phyloP scores from a whole-genome alignment of 1,140 invertebrate genomes.

The Euglossa dilemma region DNA sequence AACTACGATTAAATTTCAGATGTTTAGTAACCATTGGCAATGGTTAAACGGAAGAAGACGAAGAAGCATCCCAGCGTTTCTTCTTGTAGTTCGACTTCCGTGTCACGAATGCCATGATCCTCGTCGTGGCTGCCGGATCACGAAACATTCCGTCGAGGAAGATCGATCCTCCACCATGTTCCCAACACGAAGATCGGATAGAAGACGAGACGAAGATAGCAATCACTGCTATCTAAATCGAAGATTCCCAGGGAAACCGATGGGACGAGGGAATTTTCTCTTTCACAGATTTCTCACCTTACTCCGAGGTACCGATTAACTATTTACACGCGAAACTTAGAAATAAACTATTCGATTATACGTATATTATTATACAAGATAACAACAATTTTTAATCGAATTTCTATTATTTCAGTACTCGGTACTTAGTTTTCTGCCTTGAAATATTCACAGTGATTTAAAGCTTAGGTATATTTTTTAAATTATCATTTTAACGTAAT shows the following conservation, averaged over 20 bases:
- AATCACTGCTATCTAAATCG: conserved; percentile 8
- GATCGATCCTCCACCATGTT: conserved; percentile 36
- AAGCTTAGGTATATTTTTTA: too few relatives aligned
- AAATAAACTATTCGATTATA: too few relatives aligned
- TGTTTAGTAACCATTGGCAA: neutral
- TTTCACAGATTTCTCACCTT: neutral
- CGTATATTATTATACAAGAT: too few relatives aligned
- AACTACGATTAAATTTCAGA: neutral
- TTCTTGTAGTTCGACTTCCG: conserved; percentile 66
- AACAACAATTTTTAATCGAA: too few relatives aligned
- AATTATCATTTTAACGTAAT: too few relatives aligned
- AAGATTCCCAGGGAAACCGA: neutral
- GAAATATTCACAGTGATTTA: too few relatives aligned
- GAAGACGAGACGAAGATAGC: neutral
- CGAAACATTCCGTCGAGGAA: conserved; percentile 52
- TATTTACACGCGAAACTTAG: too few relatives aligned
- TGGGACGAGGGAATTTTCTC: neutral
- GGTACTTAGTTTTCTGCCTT: too few relatives aligned
- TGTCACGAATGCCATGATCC: conserved; percentile 72
- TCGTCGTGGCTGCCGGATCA: conserved; percentile 61
- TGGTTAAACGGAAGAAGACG: conserved; percentile 22
- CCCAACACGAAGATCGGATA: neutral
- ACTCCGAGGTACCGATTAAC: neutral
- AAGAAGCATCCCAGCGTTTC: conserved; percentile 36
- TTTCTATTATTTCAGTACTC: too few relatives aligned